Conservation (phyloP, 2,797 vertebrate species). For the Sebastes nivosus region DNA sequence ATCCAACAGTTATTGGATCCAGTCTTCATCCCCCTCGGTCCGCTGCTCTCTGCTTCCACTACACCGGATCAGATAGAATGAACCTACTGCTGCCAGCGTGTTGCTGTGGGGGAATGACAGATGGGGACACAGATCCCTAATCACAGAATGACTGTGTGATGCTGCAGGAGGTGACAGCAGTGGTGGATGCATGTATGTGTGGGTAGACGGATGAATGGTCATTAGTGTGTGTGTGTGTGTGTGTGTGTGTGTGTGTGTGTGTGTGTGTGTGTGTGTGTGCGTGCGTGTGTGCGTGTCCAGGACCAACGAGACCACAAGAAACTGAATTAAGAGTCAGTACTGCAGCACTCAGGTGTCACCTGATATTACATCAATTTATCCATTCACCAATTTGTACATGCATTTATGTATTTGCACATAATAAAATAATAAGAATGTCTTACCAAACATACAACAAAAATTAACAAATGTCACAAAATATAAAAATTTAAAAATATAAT, state of each 20-base stretch:
- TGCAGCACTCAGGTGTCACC: background rate
- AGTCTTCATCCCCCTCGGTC: conserved; percentile 26
- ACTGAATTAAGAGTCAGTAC: background rate
- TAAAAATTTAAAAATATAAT: background rate
- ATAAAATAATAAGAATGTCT: background rate
- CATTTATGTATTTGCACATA: background rate
- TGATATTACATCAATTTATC: background rate
- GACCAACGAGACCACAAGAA: background rate
- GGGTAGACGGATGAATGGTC: background rate
- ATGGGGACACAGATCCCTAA: conserved; percentile 51
- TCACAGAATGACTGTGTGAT: conserved; percentile 50
- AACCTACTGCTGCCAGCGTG: background rate
- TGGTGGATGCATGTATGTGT: background rate
- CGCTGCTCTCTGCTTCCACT: conserved; percentile 6
- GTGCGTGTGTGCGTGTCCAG: background rate
- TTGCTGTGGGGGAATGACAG: conserved; percentile 45
- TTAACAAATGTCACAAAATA: background rate
- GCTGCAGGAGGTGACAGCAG: conserved; percentile 47
- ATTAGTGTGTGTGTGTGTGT: background rate
- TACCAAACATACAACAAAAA: background rate
- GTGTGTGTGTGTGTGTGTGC: background rate
- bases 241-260: conserved; percentile 2
- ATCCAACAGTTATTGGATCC: conserved; percentile 52
- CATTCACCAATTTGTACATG: background rate
- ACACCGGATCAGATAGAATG: conserved; percentile 8